phyloP scores from a whole-genome alignment of 2,888 invertebrate species.

The Oeneis ivallda region DNA sequence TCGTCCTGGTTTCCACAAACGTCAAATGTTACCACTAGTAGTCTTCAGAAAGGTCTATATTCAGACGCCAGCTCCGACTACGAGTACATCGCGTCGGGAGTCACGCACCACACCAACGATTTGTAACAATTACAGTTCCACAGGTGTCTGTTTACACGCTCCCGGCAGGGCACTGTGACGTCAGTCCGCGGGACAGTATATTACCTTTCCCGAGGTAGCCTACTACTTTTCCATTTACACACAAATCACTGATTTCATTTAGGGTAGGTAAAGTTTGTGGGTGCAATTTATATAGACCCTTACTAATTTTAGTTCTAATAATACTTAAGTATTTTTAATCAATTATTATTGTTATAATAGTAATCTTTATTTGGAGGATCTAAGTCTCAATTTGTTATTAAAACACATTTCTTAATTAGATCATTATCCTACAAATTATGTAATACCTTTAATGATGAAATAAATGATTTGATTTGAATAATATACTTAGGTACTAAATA shows the following conservation, averaged over 20 bases:
- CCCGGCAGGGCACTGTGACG: not conserved
- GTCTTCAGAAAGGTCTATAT: not conserved
- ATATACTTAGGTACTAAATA: no score
- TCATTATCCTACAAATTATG: no score
- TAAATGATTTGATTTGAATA: no score
- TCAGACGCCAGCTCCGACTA: not conserved
- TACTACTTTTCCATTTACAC: not conserved
- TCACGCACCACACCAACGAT: slow-evolving; percentile 21
- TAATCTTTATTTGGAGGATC: no score
- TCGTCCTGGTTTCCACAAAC: not conserved
- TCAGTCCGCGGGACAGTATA: not conserved
- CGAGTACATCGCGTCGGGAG: not conserved
- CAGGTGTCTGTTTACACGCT: slow-evolving; percentile 29
- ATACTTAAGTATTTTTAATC: no score
- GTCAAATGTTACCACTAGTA: not conserved
- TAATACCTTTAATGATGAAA: no score
- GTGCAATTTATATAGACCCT: not conserved
- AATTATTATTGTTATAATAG: no score
- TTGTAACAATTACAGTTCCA: slow-evolving; percentile 35
- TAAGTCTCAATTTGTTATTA: no score
- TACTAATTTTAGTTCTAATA: no score
- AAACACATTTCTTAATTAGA: no score
- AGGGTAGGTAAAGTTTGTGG: not conserved
- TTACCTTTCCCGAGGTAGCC: not conserved
- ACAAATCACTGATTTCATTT: not conserved